Evolutionary conservation across 1,140 invertebrate genomes (phyloP), one percentile per base, ranked within the genome.

Genomic region (Drosophila ironensis): DNA sequence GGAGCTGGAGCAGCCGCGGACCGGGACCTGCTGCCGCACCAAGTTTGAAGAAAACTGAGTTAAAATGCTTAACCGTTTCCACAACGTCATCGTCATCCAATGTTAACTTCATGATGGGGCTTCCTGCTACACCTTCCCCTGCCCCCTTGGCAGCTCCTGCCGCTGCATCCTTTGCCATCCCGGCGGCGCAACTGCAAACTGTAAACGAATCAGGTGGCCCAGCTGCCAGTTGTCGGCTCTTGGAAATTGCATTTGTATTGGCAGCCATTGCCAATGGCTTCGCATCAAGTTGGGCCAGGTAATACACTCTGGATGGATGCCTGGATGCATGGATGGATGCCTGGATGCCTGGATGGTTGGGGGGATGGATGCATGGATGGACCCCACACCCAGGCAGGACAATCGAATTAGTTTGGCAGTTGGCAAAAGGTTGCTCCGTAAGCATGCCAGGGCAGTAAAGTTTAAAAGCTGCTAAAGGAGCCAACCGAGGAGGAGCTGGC

Each of bases 191-290:
- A 33, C 28, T 30, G 28, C 11, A 30, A 51, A 44, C 67, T 81
- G 70, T 78, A 84, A 84, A 86, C 78, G 78, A 84, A 84, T 84
- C 78, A 78, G 74, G 59, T 52, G 78, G 69, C 80, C 78, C 78
- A 86, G 74, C 78, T 86, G 80, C 80, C 80, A 76, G 75, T 78
- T 73, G 69, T 80, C 66, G 69, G 56, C 50, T 59, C 50, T 57
- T 86, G 80, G 68, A 86, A 86, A 86, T 86, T 86, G 75, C 80
- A 86, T 86, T 86, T 86, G 80, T 86, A 86, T 86, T 86, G 80
- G 80, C 80, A 75, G 80, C 80, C 71, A 71, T 60, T 76, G 69
- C 67, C 74, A 77, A 48, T 86, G 78, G 59, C 48, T 44, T 51
- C 41, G 12, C 22, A 14, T 42, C 9, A 28, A 40, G 56, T 51